Evolutionary conservation across 1,140 invertebrate genomes (phyloP).

Genomic region (Dreissena rostriformis): DNA sequence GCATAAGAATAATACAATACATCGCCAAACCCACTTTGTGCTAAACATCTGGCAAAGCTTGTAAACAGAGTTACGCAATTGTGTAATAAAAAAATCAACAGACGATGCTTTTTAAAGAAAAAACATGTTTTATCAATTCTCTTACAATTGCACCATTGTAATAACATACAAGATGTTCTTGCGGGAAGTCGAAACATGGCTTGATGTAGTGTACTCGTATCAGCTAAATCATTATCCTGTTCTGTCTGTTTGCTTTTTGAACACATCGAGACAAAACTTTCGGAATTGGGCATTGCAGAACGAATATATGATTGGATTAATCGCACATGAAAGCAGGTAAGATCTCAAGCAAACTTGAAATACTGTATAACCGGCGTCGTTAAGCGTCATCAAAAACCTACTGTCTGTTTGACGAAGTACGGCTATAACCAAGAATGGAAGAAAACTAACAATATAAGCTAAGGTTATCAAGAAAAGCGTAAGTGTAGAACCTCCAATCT

Average conservation of each 20-base stretch:
- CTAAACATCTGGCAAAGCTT: no score
- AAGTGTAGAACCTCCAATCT: constrained; percentile 23
- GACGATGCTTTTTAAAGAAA: no score
- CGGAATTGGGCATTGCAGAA: constrained; percentile 55
- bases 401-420: constrained; percentile 42
- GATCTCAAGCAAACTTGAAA: constrained; percentile 48
- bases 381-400: constrained; percentile 7
- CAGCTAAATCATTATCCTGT: no score
- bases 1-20: no score
- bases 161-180: no score
- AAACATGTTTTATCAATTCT: no score
- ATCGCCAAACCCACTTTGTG: no score
- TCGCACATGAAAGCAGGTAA: constrained; percentile 51
- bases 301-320: constrained; percentile 53
- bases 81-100: no score
- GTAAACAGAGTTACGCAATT: no score
- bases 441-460: constrained; percentile 42
- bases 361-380: constrained; percentile 11
- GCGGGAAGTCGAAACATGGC: no score
- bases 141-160: no score
- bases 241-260: neutral
- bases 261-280: constrained; percentile 46
- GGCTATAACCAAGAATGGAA: constrained; percentile 50
- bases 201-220: no score
- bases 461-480: constrained; percentile 54